Base-by-base conservation (phyloP, 2,888 invertebrate species). In the Archips xylosteana region DNA sequence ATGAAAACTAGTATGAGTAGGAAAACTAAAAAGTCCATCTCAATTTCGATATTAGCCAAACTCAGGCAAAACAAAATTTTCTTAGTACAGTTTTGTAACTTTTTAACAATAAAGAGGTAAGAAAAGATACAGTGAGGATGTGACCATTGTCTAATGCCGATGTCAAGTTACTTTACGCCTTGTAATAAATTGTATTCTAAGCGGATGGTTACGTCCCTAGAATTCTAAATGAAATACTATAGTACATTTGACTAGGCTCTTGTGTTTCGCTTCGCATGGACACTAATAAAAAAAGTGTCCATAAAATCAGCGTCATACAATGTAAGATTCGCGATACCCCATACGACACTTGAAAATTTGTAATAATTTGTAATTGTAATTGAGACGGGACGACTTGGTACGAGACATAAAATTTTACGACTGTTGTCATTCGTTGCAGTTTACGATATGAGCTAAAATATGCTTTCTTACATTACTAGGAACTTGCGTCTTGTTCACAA, bases 361-460 rank as follows among this genome's bases (percentile, higher is more conserved):
- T 89, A 90, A 89, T 92, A 90, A 92, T 93, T 92, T 93, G 93
- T 92, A 90, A 92, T 93, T 94, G 91, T 92, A 93, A 94, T 94
- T 89, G 92, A 89, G 91, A 87, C 84, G 86, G 84, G 85, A 84
- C 87, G 87, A 83, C 87, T 85, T 87, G 82, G 86, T 83, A 84
- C 86, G 76, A 82, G 82, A 83, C 90, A 89, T 94, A 91, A 92
- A 92, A 89, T 83, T 94, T 94, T 89, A 94, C 84, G 91, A 87
- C 84, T 86, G 84, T 89, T 92, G 92, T 92, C 92, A 92, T 89
- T 90, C 85, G 84, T 79, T 85, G 86, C 84, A 88, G 82, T 93
- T 93, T 92, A 93, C 88, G 92, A 92, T 91, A 90, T 88, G 89
- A 86, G 83, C 85, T 90, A 85, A 91, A 91, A 90, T 91, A 91